phyloP scores from a whole-genome alignment of 2,888 invertebrate genomes.

The Leucania comma region DNA sequence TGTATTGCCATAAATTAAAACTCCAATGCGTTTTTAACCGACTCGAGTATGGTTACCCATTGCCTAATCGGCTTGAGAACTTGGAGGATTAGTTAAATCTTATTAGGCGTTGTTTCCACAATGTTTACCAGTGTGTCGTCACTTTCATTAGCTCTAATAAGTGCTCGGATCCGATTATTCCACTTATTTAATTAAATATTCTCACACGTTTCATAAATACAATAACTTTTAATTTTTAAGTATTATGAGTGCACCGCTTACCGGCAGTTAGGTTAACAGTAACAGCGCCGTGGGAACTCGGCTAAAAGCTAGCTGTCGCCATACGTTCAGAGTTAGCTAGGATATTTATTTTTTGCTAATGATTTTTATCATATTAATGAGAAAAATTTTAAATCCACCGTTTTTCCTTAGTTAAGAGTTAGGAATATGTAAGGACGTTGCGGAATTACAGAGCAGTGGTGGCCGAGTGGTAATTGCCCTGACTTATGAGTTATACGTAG shows the following conservation, averaged over 20 bases:
- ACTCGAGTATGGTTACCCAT: slow-evolving; percentile 39
- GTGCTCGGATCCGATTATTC: slow-evolving; percentile 83
- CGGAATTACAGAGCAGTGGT: no score
- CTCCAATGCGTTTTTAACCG: slow-evolving; percentile 37
- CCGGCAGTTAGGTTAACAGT: slow-evolving; percentile 88
- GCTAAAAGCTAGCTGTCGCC: slow-evolving; percentile 79
- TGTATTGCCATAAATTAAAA: slow-evolving; percentile 37
- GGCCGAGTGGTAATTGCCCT: no score
- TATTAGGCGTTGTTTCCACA: slow-evolving; percentile 69
- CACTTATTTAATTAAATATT: slow-evolving; percentile 90
- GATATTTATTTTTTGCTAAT: slow-evolving; percentile 39
- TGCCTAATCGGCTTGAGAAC: slow-evolving; percentile 77
- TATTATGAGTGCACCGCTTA: slow-evolving; percentile 88
- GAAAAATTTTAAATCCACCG: no score
- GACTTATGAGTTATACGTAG: no score
- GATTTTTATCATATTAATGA: background rate
- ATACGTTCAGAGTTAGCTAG: slow-evolving; percentile 55
- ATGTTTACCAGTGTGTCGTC: slow-evolving; percentile 74
- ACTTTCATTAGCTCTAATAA: slow-evolving; percentile 81
- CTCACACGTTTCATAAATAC: slow-evolving; percentile 88
- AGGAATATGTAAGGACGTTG: no score
- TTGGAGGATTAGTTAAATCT: slow-evolving; percentile 71
- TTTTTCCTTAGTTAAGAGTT: no score
- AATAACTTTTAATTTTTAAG: slow-evolving; percentile 90
- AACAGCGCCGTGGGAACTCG: slow-evolving; percentile 87